Evolutionary conservation across 1,140 invertebrate genomes (phyloP).

Genomic region (Drosophila subpulchrella): DNA sequence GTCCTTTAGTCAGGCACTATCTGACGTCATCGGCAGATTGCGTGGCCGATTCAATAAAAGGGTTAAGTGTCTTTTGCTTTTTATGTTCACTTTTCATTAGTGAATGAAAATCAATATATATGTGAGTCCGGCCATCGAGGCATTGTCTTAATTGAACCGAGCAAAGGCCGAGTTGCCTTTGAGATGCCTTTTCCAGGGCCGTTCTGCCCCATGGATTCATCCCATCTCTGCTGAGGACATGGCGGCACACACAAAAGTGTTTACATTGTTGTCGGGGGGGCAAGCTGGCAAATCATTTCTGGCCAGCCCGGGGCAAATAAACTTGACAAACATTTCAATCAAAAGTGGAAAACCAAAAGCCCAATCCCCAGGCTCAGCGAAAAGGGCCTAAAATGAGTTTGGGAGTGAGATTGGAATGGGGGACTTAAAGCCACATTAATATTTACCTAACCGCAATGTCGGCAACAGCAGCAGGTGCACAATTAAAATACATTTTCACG

Average conservation of each 20-base stretch:
- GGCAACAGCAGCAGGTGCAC: slow-evolving; percentile 45
- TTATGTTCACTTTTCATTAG: slow-evolving; percentile 82
- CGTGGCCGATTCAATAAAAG: slow-evolving; percentile 74
- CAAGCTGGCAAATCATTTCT: slow-evolving; percentile 23
- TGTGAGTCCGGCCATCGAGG: slow-evolving; percentile 13
- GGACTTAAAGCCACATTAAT: slow-evolving; percentile 39
- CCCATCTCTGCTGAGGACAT: slow-evolving; percentile 16
- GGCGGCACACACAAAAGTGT: slow-evolving; percentile 27
- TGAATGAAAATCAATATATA: slow-evolving; percentile 74
- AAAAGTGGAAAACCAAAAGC: slow-evolving; percentile 22
- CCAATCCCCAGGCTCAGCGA: not conserved
- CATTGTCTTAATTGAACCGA: slow-evolving; percentile 44
- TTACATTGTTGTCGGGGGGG: slow-evolving; percentile 21
- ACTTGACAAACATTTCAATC: slow-evolving; percentile 60
- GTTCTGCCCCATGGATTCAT: slow-evolving; percentile 9
- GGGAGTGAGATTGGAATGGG: slow-evolving; percentile 2
- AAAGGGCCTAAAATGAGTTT: slow-evolving; percentile 18
- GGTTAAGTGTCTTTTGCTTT: slow-evolving; percentile 75
- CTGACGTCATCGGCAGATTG: slow-evolving; percentile 80
- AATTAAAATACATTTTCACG: slow-evolving; percentile 61
- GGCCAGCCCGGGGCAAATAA: slow-evolving; percentile 31
- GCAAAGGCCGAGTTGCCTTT: slow-evolving; percentile 29
- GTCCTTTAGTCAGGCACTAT: slow-evolving; percentile 44
- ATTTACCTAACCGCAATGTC: slow-evolving; percentile 47
- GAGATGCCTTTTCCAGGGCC: slow-evolving; percentile 21